Evolutionary conservation across 1,140 invertebrate genomes (phyloP), one percentile per base, ranked within the genome.

Genomic region (Drosophila leontia): DNA sequence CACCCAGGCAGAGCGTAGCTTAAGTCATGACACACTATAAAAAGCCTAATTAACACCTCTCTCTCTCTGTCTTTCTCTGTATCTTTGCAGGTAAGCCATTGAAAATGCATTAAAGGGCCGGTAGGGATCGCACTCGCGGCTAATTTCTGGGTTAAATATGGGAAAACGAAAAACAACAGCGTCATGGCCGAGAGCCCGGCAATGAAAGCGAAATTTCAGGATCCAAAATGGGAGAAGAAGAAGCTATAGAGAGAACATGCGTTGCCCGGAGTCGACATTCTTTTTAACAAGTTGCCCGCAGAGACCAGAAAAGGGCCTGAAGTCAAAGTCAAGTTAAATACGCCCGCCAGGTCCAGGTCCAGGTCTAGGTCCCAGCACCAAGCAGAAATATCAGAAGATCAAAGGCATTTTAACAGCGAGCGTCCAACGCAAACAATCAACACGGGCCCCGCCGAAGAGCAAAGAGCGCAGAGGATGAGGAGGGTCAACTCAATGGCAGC

Each of bases 361-460:
- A n/a, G 53, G 37, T 55, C 60, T 48, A 17, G n/a, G 47, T 32
- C 29, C 34, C 48, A 45, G 23, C 12, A 41, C 42, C 45, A 55
- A 48, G 45, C 74, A 75, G 84, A 81, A 90, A 91, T 90, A 90
- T 90, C 86, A 91, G 78, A 91, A 90, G 85, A 90, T 90, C 85
- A 90, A 90, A 90, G 85, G 86, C 85, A 90, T 90, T 90, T 90
- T 90, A 90, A 90, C 81, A 88, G 85, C 85, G 67, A 78, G 84
- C 84, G 84, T 86, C 76, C 83, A 87, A 84, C 80, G 81, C 85
- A 88, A 88, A 88, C 85, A 90, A 90, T 88, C 85, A 90, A 88
- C 85, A 90, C 85, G 82, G 78, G 48, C 26, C 67, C 64, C 45
- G 76, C 64, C 45, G 76, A 60, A 63, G 53, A 81, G 63, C 35